Evolutionary conservation across 2,888 invertebrate genomes (phyloP), one percentile per base, ranked within the genome.

Genomic region (Epinotia demarniana): DNA sequence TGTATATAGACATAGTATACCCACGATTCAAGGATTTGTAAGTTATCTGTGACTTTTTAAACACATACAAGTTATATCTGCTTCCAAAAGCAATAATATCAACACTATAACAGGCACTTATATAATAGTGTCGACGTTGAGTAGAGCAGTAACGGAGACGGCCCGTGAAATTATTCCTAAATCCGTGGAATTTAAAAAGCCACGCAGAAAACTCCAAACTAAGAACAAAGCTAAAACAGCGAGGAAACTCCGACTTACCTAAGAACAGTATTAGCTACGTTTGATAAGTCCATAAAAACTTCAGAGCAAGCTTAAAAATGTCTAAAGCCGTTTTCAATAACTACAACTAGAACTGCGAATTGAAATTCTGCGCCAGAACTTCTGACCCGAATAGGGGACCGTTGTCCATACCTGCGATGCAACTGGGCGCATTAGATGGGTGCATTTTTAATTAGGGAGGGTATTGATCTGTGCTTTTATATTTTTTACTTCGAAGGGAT

Each of bases 241-340:
- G 39, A 39, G 8, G 39, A 39, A 39, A 39, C 39, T 39, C 39
- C 9, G 39, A 39, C 39, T 39, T 39, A 39, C 39, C 39, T 39
- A 39, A 39, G 6, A 33, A 8, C 33, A 33, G 33, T 8, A 33
- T 33, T 0, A 33, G 8, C 33, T 33, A 39, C 39, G 9, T 39
- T 49, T 5, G 16, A 49, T 0, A 16, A 49, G 1, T 16, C 16
- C 13, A 16, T 16, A 49, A 16, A 49, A 49, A 49, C 16, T 16
- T 49, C 49, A 49, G 49, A 49, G 16, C 49, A 13, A 46, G 12
- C 46, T 46, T 4, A 46, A 46, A 46, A 13, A 49, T 39, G 2
- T 0, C 61, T 33, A 39, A 61, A 61, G 39, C 39, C 33, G 61
- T 61, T 61, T 61, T 18, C 61, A 61, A 61, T 61, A 19, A 12